Evolutionary conservation across 2,797 vertebrate genomes (phyloP).

Genomic region (Characodon lateralis): DNA sequence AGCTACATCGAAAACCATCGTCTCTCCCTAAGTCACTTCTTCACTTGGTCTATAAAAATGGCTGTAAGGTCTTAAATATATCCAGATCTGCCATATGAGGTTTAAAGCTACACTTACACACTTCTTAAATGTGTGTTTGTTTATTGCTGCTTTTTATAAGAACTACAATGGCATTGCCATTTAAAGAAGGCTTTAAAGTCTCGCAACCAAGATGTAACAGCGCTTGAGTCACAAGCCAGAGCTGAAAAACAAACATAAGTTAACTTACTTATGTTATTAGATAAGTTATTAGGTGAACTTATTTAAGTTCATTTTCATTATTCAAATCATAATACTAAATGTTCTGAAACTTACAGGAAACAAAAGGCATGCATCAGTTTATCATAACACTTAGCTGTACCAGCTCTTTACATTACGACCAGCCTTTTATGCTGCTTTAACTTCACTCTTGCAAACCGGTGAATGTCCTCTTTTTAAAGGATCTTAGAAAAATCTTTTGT

Average conservation of each 20-base stretch:
- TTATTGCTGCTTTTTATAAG: too few relatives aligned
- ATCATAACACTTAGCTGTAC: background rate
- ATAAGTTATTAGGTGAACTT: background rate
- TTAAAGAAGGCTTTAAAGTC: background rate
- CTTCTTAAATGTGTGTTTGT: too few relatives aligned
- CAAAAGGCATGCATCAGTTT: background rate
- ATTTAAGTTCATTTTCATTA: background rate
- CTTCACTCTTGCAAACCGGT: slow-evolving; percentile 15
- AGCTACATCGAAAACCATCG: background rate
- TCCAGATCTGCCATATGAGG: background rate
- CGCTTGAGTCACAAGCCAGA: background rate
- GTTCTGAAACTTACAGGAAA: background rate
- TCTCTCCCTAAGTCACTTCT: background rate
- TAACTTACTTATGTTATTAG: background rate
- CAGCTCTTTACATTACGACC: slow-evolving; percentile 25
- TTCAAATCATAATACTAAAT: background rate
- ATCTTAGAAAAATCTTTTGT: slow-evolving; percentile 16
- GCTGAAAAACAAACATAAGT: background rate
- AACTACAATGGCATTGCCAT: too few relatives aligned
- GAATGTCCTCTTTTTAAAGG: slow-evolving; percentile 9
- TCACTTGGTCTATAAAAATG: background rate
- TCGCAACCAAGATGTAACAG: background rate
- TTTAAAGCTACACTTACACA: background rate
- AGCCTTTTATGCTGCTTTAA: slow-evolving; percentile 13
- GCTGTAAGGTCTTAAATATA: background rate